Percentiles rank a stretch among this genome's conserved stretches.
phyloP scores from a whole-genome alignment of 2,888 invertebrate species.

The Byasa hedistus region DNA sequence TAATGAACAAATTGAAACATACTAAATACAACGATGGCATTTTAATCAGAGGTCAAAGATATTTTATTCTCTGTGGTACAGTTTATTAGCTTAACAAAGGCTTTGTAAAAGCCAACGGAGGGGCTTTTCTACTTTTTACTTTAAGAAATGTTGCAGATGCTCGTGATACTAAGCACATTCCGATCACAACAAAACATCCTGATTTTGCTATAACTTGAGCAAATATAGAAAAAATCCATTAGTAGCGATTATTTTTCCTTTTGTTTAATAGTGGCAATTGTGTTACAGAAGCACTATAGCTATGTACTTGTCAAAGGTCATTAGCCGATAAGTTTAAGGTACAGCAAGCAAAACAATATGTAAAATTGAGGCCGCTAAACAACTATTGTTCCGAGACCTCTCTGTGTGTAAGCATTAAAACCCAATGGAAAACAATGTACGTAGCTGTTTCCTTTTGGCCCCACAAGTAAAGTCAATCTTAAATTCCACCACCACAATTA shows the following conservation, averaged over 20 bases:
- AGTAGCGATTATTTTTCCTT: background rate
- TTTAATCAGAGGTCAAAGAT: no score
- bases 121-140: no score
- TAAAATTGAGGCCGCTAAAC: constrained; percentile 6
- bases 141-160: no score
- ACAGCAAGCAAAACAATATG: constrained; percentile 16
- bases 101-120: no score
- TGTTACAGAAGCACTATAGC: no score
- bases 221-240: background rate
- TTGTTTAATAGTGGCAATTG: background rate
- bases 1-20: constrained; percentile 1
- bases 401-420: constrained; percentile 1
- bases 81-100: no score
- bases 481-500: background rate
- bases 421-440: background rate
- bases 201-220: no score
- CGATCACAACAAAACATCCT: no score
- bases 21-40: background rate
- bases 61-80: no score
- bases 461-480: background rate
- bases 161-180: no score
- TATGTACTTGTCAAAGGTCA: background rate
- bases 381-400: constrained; percentile 12
- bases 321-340: constrained; percentile 16
- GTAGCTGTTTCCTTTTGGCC: background rate